phyloP scores from a whole-genome alignment of 1,140 invertebrate species.

The Drosophila ficusphila region DNA sequence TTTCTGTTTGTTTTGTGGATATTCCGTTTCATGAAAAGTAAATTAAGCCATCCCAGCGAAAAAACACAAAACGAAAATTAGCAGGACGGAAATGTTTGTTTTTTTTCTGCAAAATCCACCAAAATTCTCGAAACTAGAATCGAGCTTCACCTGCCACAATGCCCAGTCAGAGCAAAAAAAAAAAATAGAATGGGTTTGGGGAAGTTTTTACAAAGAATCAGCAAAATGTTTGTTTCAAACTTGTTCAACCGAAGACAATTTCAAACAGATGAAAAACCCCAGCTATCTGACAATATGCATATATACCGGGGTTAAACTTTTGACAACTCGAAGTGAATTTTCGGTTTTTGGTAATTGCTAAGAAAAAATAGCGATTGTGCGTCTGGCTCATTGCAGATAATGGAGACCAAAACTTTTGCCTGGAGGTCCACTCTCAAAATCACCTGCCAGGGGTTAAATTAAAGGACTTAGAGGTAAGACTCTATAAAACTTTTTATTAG shows the following conservation, averaged over 20 bases:
- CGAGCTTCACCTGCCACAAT: constrained; percentile 59
- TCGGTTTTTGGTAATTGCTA: constrained; percentile 66
- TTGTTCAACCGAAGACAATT: constrained; percentile 61
- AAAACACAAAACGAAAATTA: constrained; percentile 34
- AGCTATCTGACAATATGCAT: constrained; percentile 14
- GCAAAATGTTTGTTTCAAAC: constrained; percentile 65
- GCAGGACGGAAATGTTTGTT: constrained; percentile 43
- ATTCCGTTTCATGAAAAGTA: constrained; percentile 63
- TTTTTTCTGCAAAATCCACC: constrained; percentile 16
- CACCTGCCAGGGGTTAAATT: constrained; percentile 52
- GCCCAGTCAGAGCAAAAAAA: constrained; percentile 7
- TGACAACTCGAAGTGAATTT: constrained; percentile 32
- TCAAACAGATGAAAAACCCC: constrained; percentile 25
- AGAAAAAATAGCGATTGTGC: constrained; percentile 47
- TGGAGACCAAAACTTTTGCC: constrained; percentile 53
- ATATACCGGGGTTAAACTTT: neutral
- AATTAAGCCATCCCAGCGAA: constrained; percentile 69
- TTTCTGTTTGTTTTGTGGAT: constrained; percentile 36
- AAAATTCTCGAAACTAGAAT: constrained; percentile 46
- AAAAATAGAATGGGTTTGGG: neutral
- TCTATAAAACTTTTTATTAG: constrained; percentile 68
- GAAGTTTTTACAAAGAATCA: constrained; percentile 26
- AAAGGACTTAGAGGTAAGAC: constrained; percentile 59
- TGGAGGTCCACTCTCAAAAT: neutral
- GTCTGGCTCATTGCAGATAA: constrained; percentile 71